A percentile compares a stretch with the other conserved stretches of the same genome.
phyloP scores from a whole-genome alignment of 2,113 vertebrate species.

The Phoxinus phoxinus region DNA sequence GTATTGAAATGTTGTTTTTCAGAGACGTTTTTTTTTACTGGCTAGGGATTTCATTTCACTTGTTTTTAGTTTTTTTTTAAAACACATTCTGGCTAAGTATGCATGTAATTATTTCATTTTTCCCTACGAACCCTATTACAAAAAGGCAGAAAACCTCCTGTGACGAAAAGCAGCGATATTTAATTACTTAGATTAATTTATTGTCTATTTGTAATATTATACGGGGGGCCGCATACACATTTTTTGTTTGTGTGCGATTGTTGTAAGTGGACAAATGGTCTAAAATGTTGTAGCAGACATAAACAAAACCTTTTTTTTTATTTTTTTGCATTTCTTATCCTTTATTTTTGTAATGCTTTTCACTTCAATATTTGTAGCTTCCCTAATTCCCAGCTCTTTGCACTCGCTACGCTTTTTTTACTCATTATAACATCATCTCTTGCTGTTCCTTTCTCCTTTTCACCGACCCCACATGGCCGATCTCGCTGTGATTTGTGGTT shows the following conservation, averaged over 20 bases:
- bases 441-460: background rate
- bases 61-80: background rate
- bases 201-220: background rate
- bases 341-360: background rate
- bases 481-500: constrained; percentile 20
- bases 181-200: background rate
- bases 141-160: background rate
- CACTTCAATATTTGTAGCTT: background rate
- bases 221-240: background rate
- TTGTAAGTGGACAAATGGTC: background rate
- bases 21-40: background rate
- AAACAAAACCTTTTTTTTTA: background rate
- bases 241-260: background rate
- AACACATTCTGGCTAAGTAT: background rate
- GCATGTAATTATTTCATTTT: background rate
- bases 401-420: background rate
- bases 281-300: background rate
- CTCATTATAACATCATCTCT: background rate
- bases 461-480: background rate
- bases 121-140: too few relatives aligned
- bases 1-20: background rate
- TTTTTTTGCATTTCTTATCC: background rate
- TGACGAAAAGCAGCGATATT: background rate
- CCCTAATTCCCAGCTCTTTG: background rate
- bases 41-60: background rate